Conservation (phyloP, 2,888 invertebrate genomes). For the Criorhina ranunculi region DNA sequence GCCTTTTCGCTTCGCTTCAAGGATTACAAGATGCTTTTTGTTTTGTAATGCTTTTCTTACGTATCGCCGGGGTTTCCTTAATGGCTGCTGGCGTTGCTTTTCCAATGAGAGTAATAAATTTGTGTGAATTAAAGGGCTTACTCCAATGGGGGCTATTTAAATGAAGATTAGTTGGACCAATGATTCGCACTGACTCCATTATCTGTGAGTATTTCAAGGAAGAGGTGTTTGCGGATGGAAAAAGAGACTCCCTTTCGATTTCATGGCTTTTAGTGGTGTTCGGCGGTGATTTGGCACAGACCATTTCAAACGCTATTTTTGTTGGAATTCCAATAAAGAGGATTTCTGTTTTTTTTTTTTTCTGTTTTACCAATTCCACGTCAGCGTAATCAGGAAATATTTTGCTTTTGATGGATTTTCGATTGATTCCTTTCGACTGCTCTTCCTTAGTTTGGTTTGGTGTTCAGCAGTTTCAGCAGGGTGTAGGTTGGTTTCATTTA, state of each 20-base stretch:
- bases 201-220: background rate
- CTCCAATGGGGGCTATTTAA: constrained; percentile 26
- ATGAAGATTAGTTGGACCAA: constrained; percentile 37
- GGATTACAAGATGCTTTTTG: constrained; percentile 13
- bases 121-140: constrained; percentile 9
- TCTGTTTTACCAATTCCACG: background rate
- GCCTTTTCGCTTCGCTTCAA: background rate
- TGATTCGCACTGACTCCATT: constrained; percentile 19
- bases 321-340: constrained; percentile 7
- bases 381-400: background rate
- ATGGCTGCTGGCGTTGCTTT: constrained; percentile 20
- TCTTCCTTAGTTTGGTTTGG: background rate
- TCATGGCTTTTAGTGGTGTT: constrained; percentile 3
- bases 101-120: constrained; percentile 32
- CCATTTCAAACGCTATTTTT: background rate
- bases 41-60: background rate
- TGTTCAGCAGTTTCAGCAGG: no score
- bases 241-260: background rate
- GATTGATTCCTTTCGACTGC: constrained; percentile 3
- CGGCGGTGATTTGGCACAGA: background rate
- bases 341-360: background rate
- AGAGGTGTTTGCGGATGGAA: background rate
- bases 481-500: no score
- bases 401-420: constrained; percentile 17
- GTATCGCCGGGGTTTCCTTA: background rate